Percentiles rank a stretch among this genome's conserved stretches.
These are phyloP conservation scores for Eolophus roseicapilla DNA, from an alignment of 2,113 vertebrate genomes.

Conservation along the genomic window DNA sequence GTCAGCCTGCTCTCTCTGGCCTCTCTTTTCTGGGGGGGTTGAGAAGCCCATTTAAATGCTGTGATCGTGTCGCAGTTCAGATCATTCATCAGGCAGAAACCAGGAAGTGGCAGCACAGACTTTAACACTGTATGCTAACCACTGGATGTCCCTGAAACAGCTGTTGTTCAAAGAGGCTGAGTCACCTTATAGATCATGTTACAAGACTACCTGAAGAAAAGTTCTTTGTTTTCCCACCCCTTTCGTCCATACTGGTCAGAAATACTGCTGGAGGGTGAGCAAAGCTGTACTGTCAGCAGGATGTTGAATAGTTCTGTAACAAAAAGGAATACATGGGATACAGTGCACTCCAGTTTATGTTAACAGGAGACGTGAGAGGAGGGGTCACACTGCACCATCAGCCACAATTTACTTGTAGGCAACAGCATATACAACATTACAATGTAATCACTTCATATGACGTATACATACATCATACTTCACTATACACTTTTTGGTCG, in stretches of 20 bases:
- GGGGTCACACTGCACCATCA: not conserved
- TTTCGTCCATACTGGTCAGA: slow-evolving; percentile 30
- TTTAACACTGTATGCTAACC: not conserved
- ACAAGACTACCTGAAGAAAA: slow-evolving; percentile 48
- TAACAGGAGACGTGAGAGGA: not conserved
- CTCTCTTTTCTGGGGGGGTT: not conserved
- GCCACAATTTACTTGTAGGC: not conserved
- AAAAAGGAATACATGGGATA: not conserved
- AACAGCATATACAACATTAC: not conserved
- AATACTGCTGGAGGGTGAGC: not conserved
- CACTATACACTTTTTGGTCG: not conserved
- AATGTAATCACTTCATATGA: not conserved
- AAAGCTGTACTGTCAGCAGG: not conserved
- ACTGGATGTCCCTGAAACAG: not conserved
- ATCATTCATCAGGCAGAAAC: not conserved
- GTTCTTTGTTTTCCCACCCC: slow-evolving; percentile 46
- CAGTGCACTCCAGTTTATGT: not conserved
- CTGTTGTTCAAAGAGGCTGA: slow-evolving; percentile 41
- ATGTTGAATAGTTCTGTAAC: not conserved
- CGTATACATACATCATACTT: not conserved
- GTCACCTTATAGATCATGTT: slow-evolving; percentile 59
- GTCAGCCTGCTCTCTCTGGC: not conserved
- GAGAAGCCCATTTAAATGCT: not conserved
- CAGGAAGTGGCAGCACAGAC: slow-evolving; percentile 38
- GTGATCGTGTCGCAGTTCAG: not conserved